Base-by-base conservation (phyloP, 2,797 vertebrate genomes). In the Australoheros facetus region DNA sequence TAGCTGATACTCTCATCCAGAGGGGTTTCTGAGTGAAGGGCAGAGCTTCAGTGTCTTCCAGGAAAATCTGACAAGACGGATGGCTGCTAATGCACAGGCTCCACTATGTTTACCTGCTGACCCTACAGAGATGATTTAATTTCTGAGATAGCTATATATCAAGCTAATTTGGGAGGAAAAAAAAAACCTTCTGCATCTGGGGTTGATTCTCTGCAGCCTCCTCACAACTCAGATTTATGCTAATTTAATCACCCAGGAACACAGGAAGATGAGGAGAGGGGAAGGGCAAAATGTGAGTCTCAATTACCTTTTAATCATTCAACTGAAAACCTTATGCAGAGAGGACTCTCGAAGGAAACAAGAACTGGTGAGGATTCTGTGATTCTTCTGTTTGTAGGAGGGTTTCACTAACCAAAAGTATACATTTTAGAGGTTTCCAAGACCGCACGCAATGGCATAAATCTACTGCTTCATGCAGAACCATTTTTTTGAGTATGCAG, bases 11-110 rank as follows among this genome's bases (percentile, higher is more conserved):
- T 81, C 57, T 76, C 54, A 77, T 85, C 81, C 71, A 60, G 71
- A 42, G 64, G 66, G 71, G 55, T 26, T 83, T 77, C 39, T 13
- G 71, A 84, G 37, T 32, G 78, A 77, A 79, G 73, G 77, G 59
- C 55, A 64, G 78, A 13, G 16, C 60, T 60, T 87, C 73, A 56
- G 26, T 23, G 32, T 70, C 53, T 75, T 53, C 37, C 66, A 13
- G 37, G 71, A 85, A 79, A 82, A 75, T 64, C 2, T 69, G 55
- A 87, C 73, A 80, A 62, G 79, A 88, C 14, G 57, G 72, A 85
- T 17, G 53, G 58, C 73, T 48, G 73, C 26, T 78, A 79, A 84
- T 53, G 62, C 77, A 74, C 48, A 60, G 9, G 16, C 57, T 53
- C 34, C 26, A 17, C 30, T 13, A 5, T n/a, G 34, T 62, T 45